Evolutionary conservation across 2,113 vertebrate genomes (phyloP).

Genomic region (Corynorhinus townsendii): DNA sequence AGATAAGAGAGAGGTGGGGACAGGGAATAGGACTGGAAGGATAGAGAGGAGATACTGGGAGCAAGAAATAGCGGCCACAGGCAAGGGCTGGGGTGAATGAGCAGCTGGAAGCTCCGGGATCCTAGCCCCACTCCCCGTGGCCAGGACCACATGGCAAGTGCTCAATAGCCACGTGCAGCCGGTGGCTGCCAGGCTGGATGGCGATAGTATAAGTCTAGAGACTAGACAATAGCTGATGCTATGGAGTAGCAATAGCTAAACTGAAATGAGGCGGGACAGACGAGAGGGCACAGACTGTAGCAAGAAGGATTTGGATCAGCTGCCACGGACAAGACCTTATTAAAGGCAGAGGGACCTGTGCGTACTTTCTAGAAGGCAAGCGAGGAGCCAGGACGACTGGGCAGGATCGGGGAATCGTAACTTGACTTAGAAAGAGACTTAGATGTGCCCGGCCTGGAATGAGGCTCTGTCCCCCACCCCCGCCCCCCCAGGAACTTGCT

Average conservation of each 20-base stretch:
- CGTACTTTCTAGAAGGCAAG: neutral
- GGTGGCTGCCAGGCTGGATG: accelerated
- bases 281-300: neutral
- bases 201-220: accelerated
- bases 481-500: neutral
- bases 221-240: neutral
- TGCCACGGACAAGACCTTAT: neutral
- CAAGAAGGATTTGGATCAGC: neutral
- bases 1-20: neutral
- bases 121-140: neutral
- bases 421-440: neutral
- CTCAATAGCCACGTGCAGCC: neutral
- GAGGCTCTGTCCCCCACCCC: neutral
- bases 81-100: neutral
- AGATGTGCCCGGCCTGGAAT: neutral
- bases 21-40: neutral
- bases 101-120: neutral
- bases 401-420: neutral
- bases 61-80: neutral
- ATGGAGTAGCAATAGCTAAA: neutral
- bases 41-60: neutral
- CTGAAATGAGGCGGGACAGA: neutral
- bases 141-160: neutral
- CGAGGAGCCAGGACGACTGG: neutral
- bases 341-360: neutral